Conservation (phyloP, 2,888 invertebrate genomes). For the Dioctria linearis region DNA sequence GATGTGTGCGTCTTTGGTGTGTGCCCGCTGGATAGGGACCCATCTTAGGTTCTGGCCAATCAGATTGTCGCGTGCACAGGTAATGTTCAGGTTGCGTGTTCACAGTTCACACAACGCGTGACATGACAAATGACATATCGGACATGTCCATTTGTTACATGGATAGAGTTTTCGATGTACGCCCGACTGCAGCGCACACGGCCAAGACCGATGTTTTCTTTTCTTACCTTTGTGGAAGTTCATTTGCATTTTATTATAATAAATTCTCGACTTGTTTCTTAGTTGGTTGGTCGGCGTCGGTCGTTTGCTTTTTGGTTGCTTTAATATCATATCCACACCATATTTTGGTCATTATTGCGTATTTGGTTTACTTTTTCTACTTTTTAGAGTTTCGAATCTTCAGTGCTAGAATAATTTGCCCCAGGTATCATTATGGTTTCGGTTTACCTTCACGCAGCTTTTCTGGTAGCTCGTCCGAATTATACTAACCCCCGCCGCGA, state of each 20-base stretch:
- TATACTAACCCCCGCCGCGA: conserved; percentile 40
- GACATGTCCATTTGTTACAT: conserved; percentile 38
- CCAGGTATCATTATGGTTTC: background rate
- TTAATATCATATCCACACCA: conserved; percentile 9
- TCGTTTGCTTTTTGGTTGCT: background rate
- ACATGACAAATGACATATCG: conserved; percentile 54
- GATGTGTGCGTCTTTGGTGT: conserved; percentile 13
- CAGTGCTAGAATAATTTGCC: conserved; percentile 35
- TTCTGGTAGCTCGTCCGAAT: conserved; percentile 51
- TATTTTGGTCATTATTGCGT: conserved; percentile 25
- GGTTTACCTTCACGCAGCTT: conserved; percentile 33
- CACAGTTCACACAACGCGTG: conserved; percentile 27
- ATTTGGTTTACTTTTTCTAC: conserved; percentile 33
- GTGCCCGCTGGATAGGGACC: background rate
- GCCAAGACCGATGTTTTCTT: background rate
- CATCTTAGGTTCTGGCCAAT: conserved; percentile 4
- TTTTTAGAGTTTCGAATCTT: conserved; percentile 5
- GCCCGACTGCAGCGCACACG: conserved; percentile 2
- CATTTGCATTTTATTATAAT: conserved; percentile 48
- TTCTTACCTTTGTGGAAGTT: conserved; percentile 23
- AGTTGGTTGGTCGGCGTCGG: background rate
- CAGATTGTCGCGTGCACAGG: conserved; percentile 49
- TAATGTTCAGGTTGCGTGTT: conserved; percentile 49
- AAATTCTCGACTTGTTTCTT: conserved; percentile 35
- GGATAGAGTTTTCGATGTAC: conserved; percentile 15